Evolutionary conservation across 2,113 vertebrate genomes (phyloP).

Genomic region (Emydocephalus ijimae): DNA sequence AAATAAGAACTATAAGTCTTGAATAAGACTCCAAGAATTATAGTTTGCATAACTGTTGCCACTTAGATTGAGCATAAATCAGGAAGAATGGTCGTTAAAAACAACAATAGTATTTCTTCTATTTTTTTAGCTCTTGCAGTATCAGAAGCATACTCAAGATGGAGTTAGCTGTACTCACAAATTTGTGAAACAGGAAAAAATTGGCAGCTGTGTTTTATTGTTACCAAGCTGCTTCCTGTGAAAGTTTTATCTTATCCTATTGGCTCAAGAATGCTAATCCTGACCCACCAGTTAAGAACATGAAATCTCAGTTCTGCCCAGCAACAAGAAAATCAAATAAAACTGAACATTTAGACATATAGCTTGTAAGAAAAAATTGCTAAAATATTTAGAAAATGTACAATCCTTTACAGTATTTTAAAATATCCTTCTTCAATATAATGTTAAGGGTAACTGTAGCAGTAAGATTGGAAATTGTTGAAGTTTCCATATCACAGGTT

Average conservation of each 20-base stretch:
- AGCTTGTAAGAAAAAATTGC: not conserved
- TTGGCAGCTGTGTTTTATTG: slow-evolving; percentile 46
- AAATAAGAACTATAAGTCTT: not conserved
- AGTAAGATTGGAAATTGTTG: not conserved
- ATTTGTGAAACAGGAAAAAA: slow-evolving; percentile 47
- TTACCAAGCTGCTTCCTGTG: slow-evolving; percentile 19
- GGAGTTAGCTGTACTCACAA: slow-evolving; percentile 46
- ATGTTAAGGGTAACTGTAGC: not conserved
- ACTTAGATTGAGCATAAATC: not conserved
- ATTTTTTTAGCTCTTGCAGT: slow-evolving; percentile 43
- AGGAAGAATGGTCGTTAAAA: not conserved
- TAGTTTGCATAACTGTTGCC: not conserved
- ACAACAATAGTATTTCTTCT: not conserved
- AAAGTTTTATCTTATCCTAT: slow-evolving; percentile 36
- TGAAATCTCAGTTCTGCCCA: slow-evolving; percentile 41
- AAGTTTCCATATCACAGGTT: not conserved
- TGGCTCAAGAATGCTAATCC: slow-evolving; percentile 43
- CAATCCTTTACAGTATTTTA: not conserved
- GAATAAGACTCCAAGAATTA: slow-evolving; percentile 1
- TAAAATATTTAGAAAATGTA: not conserved
- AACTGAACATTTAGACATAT: slow-evolving; percentile 17
- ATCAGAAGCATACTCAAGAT: slow-evolving; percentile 50
- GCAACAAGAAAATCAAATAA: slow-evolving; percentile 63
- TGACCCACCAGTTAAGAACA: slow-evolving; percentile 54
- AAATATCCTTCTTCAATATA: not conserved